phyloP scores from a whole-genome alignment of 2,888 invertebrate species.

The Willowsia nigromaculata region DNA sequence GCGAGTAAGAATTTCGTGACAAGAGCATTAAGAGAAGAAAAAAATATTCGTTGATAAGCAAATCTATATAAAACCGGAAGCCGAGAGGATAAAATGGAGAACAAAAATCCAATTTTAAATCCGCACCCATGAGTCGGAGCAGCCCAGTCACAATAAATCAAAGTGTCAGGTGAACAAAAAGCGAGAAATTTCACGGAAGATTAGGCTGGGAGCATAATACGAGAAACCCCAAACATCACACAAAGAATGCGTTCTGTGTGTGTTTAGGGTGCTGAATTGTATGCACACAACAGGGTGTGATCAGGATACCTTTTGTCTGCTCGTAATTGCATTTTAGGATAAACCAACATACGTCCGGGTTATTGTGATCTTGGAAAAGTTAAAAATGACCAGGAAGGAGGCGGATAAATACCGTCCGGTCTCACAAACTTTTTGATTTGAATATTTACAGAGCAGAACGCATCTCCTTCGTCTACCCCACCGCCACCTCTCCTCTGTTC shows the following conservation, averaged over 20 bases:
- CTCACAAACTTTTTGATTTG: too few relatives aligned
- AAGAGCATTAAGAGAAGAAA: too few relatives aligned
- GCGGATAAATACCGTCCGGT: slow-evolving; percentile 9
- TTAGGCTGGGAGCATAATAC: slow-evolving; percentile 34
- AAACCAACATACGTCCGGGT: slow-evolving; percentile 25
- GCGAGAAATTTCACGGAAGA: slow-evolving; percentile 71
- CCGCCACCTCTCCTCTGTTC: slow-evolving; percentile 73
- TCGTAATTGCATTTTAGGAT: neutral
- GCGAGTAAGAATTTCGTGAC: slow-evolving; percentile 31
- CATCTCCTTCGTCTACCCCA: slow-evolving; percentile 57
- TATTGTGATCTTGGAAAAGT: neutral
- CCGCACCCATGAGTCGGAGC: neutral
- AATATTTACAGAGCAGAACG: neutral
- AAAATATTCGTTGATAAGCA: neutral
- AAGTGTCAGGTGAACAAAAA: slow-evolving; percentile 70
- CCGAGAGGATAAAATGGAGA: neutral
- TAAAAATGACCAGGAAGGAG: slow-evolving; percentile 62
- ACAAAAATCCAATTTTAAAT: slow-evolving; percentile 36
- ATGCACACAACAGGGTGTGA: neutral
- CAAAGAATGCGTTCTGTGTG: neutral
- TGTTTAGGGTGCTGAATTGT: slow-evolving; percentile 33
- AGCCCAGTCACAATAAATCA: slow-evolving; percentile 64
- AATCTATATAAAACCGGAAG: neutral
- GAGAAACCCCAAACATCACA: neutral
- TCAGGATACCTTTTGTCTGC: slow-evolving; percentile 4